phyloP scores from a whole-genome alignment of 2,888 invertebrate genomes.

The Phortica okadai region DNA sequence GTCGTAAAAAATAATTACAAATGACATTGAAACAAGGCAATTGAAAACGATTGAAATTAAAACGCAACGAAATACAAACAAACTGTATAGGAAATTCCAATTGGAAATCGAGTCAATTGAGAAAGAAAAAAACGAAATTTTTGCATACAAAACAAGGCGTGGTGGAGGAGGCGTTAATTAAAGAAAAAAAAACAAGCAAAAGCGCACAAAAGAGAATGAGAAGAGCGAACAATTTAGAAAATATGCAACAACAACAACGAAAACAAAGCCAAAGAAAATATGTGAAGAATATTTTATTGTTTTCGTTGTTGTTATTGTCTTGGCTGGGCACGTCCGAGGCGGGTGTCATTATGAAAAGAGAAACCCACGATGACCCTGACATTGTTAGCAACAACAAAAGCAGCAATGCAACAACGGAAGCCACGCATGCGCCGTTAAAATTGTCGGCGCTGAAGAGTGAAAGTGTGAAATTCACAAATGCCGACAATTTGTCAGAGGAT shows the following conservation, averaged over 20 bases:
- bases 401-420: not conserved
- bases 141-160: not conserved
- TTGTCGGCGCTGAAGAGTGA: slow-evolving; percentile 23
- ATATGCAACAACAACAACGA: slow-evolving; percentile 41
- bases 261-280: slow-evolving; percentile 30
- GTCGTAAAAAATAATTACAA: slow-evolving; percentile 35
- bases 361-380: slow-evolving; percentile 63
- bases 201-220: slow-evolving; percentile 5
- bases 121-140: slow-evolving; percentile 31
- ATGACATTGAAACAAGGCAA: slow-evolving; percentile 35
- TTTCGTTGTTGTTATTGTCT: slow-evolving; percentile 12
- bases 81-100: slow-evolving; percentile 1
- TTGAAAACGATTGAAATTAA: slow-evolving; percentile 38
- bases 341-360: slow-evolving; percentile 65
- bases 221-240: slow-evolving; percentile 3
- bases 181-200: slow-evolving; percentile 8
- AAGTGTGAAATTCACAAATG: slow-evolving; percentile 30
- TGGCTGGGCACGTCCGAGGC: slow-evolving; percentile 50
- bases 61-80: slow-evolving; percentile 29
- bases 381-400: slow-evolving; percentile 44
- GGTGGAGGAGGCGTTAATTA: not conserved
- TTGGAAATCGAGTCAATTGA: not conserved
- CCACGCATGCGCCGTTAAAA: slow-evolving; percentile 29
- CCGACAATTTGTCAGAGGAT: slow-evolving; percentile 3
- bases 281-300: slow-evolving; percentile 33